Conservation (phyloP, 1,140 invertebrate species). For the Homalodisca vitripennis region DNA sequence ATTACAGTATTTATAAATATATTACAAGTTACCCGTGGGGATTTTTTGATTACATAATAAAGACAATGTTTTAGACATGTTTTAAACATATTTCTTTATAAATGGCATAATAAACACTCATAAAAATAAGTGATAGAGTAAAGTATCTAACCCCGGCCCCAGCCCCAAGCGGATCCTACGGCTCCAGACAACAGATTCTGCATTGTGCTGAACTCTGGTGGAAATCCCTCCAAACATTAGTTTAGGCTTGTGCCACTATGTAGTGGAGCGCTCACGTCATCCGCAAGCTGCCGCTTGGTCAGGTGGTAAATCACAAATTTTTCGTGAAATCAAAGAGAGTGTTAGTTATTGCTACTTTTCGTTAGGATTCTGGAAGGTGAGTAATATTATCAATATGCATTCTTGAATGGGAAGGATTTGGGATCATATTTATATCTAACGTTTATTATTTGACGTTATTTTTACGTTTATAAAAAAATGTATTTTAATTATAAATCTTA, state of each 20-base stretch:
- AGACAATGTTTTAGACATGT: too few species aligned
- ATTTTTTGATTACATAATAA: too few species aligned
- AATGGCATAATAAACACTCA: too few species aligned
- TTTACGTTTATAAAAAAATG: too few species aligned
- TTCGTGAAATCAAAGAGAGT: neutral
- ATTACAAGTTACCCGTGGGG: too few species aligned
- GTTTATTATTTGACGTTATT: neutral
- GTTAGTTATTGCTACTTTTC: neutral
- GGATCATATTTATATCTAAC: neutral
- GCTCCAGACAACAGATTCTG: too few species aligned
- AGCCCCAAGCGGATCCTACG: neutral
- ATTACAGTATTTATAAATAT: too few species aligned
- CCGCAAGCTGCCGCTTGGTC: neutral
- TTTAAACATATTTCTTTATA: too few species aligned
- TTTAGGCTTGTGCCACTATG: neutral
- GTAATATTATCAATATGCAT: neutral
- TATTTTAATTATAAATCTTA: neutral
- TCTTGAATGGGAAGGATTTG: neutral
- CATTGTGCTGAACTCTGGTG: neutral
- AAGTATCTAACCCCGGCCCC: neutral
- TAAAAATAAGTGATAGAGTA: neutral
- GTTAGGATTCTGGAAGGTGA: neutral
- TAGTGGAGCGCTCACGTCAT: neutral
- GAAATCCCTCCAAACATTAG: neutral
- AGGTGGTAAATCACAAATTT: neutral